A percentile compares a stretch with the other conserved stretches of the same genome.
phyloP scores from a whole-genome alignment of 2,797 vertebrate genomes.

The Chrysocyon brachyurus region DNA sequence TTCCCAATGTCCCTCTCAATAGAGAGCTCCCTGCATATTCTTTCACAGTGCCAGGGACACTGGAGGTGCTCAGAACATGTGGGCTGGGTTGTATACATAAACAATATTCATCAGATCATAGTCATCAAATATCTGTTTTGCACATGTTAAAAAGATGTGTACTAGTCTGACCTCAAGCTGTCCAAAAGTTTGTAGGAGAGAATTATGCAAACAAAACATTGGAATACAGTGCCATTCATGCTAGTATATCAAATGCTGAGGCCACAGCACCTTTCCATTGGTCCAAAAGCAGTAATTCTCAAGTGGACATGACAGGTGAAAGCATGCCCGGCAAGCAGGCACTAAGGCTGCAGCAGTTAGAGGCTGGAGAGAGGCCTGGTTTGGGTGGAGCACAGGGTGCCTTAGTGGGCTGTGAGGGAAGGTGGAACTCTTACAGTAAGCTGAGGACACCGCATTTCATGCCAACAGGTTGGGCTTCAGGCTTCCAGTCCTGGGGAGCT shows the following conservation, averaged over 20 bases:
- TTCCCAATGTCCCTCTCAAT: background rate
- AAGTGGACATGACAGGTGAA: background rate
- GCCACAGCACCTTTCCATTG: background rate
- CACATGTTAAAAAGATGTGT: background rate
- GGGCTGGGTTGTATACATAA: background rate
- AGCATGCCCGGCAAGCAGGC: background rate
- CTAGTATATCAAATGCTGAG: background rate
- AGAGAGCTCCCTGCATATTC: background rate
- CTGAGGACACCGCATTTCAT: no score
- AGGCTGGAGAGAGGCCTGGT: background rate
- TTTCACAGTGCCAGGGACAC: background rate
- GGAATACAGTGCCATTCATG: background rate
- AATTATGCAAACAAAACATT: background rate
- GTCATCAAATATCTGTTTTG: background rate
- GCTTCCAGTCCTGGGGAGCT: background rate
- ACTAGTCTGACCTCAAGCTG: background rate
- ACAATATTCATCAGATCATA: background rate
- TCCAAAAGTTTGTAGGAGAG: background rate
- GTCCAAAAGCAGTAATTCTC: background rate
- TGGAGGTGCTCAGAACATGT: background rate
- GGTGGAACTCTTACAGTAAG: background rate
- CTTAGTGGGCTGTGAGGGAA: background rate
- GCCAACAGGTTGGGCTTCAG: fast-evolving
- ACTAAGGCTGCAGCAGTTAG: background rate
- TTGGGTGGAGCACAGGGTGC: background rate